Conservation (phyloP, 2,113 vertebrate species). For the Camelus dromedarius region DNA sequence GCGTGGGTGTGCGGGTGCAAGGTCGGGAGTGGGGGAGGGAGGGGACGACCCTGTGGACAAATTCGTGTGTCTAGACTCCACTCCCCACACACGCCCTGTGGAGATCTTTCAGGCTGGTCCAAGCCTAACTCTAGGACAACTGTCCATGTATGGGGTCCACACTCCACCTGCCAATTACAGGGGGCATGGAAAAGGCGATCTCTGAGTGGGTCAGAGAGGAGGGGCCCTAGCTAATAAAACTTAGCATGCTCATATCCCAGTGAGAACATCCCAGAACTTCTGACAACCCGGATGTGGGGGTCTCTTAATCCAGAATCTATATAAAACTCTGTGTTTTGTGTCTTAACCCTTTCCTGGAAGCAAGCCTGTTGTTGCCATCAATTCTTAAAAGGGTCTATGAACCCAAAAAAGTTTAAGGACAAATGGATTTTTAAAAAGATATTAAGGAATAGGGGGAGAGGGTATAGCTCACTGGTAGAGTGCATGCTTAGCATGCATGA, state of each 20-base stretch:
- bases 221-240: background rate
- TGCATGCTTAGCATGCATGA: too few relatives aligned
- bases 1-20: background rate
- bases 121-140: background rate
- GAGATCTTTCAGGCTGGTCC: background rate
- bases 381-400: background rate
- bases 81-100: too few relatives aligned
- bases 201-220: background rate
- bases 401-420: background rate
- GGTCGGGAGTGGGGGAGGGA: fast-evolving
- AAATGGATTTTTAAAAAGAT: background rate
- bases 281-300: background rate
- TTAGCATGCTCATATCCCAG: background rate
- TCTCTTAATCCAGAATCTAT: background rate
- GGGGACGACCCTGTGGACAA: background rate
- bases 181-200: background rate
- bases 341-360: background rate
- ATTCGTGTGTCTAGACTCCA: background rate
- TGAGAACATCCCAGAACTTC: background rate
- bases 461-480: too few relatives aligned
- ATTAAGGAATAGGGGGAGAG: background rate
- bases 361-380: background rate
- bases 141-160: background rate
- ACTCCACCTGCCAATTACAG: background rate
- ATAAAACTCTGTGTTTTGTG: background rate